Evolutionary conservation across 1,140 invertebrate genomes (phyloP).

Genomic region (Melanaphis sacchari): DNA sequence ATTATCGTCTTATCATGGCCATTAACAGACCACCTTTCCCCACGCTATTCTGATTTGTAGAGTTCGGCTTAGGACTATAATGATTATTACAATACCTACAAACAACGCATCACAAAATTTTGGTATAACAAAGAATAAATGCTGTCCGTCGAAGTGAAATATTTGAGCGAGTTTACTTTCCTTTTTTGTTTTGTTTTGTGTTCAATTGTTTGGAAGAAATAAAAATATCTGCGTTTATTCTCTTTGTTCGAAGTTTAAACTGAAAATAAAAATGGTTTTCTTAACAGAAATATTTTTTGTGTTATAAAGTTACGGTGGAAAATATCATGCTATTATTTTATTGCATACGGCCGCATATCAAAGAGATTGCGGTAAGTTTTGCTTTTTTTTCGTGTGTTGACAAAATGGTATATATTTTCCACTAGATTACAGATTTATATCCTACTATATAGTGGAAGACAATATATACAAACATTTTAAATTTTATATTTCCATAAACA

Average conservation of each 20-base stretch:
- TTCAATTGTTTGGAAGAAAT: background rate
- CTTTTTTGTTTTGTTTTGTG: background rate
- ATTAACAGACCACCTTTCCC: background rate
- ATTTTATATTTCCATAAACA: background rate
- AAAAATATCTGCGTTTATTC: background rate
- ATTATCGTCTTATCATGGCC: background rate
- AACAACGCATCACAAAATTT: background rate
- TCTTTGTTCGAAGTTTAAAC: background rate
- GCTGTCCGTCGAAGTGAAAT: background rate
- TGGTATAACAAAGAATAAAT: background rate
- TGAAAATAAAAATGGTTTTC: conserved; percentile 65
- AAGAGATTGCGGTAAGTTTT: conserved; percentile 5
- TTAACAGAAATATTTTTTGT: background rate
- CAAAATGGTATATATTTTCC: conserved; percentile 15
- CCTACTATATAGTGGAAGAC: too few relatives aligned
- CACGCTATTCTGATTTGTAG: background rate
- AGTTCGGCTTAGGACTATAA: background rate
- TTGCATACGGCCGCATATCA: background rate
- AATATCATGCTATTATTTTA: conserved; percentile 29
- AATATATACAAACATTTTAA: background rate
- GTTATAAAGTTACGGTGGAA: background rate
- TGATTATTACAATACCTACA: background rate
- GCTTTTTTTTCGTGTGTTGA: background rate
- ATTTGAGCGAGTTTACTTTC: background rate
- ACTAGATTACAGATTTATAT: conserved; percentile 10